Evolutionary conservation across 1,140 invertebrate species (phyloP).

Genomic region (Lepidurus packardi): DNA sequence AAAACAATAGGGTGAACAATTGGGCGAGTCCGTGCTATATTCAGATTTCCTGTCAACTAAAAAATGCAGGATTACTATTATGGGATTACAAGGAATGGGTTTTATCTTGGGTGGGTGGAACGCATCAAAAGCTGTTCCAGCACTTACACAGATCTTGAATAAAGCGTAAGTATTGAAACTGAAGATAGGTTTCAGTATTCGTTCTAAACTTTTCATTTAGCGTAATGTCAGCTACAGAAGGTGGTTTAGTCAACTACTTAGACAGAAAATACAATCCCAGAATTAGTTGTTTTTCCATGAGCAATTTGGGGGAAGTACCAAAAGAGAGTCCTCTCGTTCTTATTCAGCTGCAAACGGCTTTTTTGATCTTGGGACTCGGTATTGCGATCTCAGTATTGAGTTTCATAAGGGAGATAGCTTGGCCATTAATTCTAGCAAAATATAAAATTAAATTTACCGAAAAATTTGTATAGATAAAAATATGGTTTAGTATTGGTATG

Average conservation of each 20-base stretch:
- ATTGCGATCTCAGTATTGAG: not conserved
- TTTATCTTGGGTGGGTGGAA: not conserved
- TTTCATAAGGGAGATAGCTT: not conserved
- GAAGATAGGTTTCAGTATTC: no score
- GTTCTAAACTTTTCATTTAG: not conserved
- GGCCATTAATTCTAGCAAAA: no score
- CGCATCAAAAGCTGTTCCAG: not conserved
- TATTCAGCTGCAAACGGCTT: not conserved
- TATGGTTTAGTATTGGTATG: no score
- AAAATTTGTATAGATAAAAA: no score
- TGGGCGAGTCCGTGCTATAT: not conserved
- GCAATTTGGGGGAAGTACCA: not conserved
- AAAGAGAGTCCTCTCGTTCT: not conserved
- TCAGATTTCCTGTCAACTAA: not conserved
- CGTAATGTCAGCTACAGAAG: not conserved
- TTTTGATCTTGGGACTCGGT: not conserved
- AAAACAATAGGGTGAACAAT: not conserved
- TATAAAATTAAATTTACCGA: no score
- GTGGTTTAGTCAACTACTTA: not conserved
- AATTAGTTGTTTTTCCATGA: not conserved
- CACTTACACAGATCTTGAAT: not conserved
- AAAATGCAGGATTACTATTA: not conserved
- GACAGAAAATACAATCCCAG: not conserved
- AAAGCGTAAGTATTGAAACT: not conserved
- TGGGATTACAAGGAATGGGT: not conserved